Evolutionary conservation across 2,888 invertebrate species (phyloP), one percentile per base, ranked within the genome.

Genomic region (Drosophila dives): DNA sequence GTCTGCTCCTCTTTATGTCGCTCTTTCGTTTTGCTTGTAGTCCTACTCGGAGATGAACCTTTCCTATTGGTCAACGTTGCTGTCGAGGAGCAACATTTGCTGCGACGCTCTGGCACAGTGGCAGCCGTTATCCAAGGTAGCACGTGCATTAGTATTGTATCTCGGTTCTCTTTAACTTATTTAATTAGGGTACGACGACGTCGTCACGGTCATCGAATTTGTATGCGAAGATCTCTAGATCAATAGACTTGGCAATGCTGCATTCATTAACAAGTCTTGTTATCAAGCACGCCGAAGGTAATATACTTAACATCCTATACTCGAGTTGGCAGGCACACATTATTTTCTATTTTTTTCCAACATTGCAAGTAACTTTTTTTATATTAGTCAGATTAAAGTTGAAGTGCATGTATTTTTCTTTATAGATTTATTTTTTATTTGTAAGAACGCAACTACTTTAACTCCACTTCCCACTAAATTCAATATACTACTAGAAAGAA

Each of bases 91-190:
- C 64, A 68, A 58, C 78, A 67, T 38, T 56, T 82, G 72, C 42
- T 63, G 59, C 54, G 73, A 32, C 73, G 68, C 64, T 77, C 78
- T 77, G 80, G 77, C 80, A 81, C 77, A 79, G 80, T 84, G 77
- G 65, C 73, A 26, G 65, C 60, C 8, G 60, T 11, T 58, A 61
- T 45, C 56, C 65, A 65, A 65, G 60, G 60, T 58, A 72, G 26
- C 60, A 73, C 42, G 56, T 74, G 56, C 74, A 65, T 72, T 48
- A 60, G 53, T 55, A n/a, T 45, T 45, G 20, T 20, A 45, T 36
- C 8, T 58, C n/a, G 12, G n/a, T 29, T 12, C n/a, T 40, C 55
- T 55, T n/a, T 17, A 32, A 53, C 17, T 56, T 56, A 42, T 42
- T 45, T 66, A 40, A 17, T 33, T 29, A 34, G 15, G 20, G 45